Evolutionary conservation across 2,113 vertebrate genomes (phyloP).

Genomic region (Amia ocellicauda): DNA sequence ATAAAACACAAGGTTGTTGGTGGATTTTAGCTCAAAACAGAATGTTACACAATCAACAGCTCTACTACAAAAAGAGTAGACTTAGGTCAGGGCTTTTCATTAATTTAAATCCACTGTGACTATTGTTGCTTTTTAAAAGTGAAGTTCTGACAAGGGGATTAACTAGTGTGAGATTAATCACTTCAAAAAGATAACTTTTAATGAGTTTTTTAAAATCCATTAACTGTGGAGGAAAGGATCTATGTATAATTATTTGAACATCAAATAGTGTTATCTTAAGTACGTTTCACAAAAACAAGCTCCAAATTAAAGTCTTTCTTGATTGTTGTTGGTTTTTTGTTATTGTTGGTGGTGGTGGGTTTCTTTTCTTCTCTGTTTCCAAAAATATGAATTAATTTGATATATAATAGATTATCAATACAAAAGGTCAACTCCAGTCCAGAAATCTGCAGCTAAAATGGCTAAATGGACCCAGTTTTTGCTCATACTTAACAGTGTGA

Average conservation of each 20-base stretch:
- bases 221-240: slow-evolving; percentile 35
- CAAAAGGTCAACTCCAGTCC: background rate
- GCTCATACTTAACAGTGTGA: slow-evolving; percentile 36
- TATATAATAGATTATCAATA: background rate
- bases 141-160: slow-evolving; percentile 56
- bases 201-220: slow-evolving; percentile 58
- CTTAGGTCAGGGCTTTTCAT: slow-evolving; percentile 54
- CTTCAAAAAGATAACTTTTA: slow-evolving; percentile 65
- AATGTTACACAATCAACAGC: slow-evolving; percentile 41
- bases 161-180: slow-evolving; percentile 60
- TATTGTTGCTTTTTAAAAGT: slow-evolving; percentile 56
- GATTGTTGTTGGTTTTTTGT: no score
- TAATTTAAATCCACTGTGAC: slow-evolving; percentile 57
- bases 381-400: no score
- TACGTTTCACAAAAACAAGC: slow-evolving; percentile 26
- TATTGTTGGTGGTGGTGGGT: no score
- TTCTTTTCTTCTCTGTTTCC: no score
- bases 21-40: no score
- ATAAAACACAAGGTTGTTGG: no score
- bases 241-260: slow-evolving; percentile 30
- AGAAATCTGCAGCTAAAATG: slow-evolving; percentile 17
- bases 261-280: slow-evolving; percentile 25
- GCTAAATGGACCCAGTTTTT: slow-evolving; percentile 37
- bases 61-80: slow-evolving; percentile 47
- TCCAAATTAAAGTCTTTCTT: no score